phyloP scores from a whole-genome alignment of 2,113 vertebrate genomes.

The Herpetotheres cachinnans region DNA sequence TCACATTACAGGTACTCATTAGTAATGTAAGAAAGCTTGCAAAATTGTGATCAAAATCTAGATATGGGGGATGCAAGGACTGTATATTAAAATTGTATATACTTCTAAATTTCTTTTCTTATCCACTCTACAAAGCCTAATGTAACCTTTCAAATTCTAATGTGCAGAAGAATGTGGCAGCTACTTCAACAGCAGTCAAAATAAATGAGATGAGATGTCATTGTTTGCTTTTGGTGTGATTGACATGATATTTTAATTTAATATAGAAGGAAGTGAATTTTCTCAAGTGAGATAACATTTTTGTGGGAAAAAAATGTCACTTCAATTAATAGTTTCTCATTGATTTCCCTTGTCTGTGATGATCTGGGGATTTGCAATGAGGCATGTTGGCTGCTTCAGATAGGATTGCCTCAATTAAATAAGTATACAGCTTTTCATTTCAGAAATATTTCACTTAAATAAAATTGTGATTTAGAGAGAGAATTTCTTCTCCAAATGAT shows the following conservation, averaged over 20 bases:
- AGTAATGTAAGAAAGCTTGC: background rate
- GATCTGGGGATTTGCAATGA: background rate
- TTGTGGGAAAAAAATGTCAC: background rate
- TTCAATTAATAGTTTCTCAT: background rate
- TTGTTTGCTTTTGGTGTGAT: background rate
- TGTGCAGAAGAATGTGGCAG: background rate
- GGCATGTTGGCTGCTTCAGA: background rate
- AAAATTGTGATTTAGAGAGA: background rate
- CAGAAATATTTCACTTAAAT: background rate
- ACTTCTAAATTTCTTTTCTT: background rate
- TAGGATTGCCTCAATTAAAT: background rate
- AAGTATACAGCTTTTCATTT: background rate
- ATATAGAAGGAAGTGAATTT: background rate
- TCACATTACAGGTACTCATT: background rate
- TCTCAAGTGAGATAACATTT: background rate
- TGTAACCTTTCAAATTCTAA: background rate
- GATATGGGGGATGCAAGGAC: background rate
- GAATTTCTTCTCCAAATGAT: background rate
- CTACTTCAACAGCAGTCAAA: background rate
- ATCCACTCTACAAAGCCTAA: background rate
- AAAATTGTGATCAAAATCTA: background rate
- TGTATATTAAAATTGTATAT: background rate
- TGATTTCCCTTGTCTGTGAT: background rate
- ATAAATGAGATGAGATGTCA: background rate
- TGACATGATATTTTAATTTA: background rate